Evolutionary conservation across 2,113 vertebrate species (phyloP).

Genomic region (Forbesichthys agassizii): DNA sequence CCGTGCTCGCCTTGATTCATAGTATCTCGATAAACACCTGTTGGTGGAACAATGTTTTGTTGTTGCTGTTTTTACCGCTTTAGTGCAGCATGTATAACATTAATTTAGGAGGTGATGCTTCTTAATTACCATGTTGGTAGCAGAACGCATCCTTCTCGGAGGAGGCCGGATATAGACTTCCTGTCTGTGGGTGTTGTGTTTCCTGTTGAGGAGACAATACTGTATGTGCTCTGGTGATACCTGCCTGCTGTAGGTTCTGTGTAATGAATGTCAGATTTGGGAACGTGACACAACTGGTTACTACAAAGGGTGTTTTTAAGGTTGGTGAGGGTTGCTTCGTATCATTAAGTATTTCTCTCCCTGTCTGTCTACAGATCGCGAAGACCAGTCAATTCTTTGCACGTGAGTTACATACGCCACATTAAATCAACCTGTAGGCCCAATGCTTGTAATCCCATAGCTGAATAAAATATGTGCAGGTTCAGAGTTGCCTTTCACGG

Average conservation of each 20-base stretch:
- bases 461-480: not conserved
- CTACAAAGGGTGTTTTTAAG: too few relatives aligned
- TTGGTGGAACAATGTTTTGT: not conserved
- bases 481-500: not conserved
- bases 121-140: constrained; percentile 33
- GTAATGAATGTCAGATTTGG: not conserved
- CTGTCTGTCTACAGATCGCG: constrained; percentile 83
- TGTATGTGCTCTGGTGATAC: constrained; percentile 40
- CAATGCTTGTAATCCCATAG: not conserved
- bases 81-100: not conserved
- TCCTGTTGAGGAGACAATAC: constrained; percentile 52
- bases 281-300: not conserved
- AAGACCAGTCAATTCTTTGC: constrained; percentile 98
- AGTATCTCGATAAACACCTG: not conserved
- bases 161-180: constrained; percentile 70
- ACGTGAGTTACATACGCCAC: constrained; percentile 84
- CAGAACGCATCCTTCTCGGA: constrained; percentile 43
- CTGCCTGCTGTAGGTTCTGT: not conserved
- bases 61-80: not conserved
- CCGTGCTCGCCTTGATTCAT: not conserved
- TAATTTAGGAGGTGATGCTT: constrained; percentile 8
- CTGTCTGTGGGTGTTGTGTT: constrained; percentile 60
- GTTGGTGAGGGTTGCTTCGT: not conserved
- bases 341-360: constrained; percentile 6
- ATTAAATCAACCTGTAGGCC: not conserved